Percentiles rank a stretch among this genome's conserved stretches.
phyloP scores from a whole-genome alignment of 2,797 vertebrate species.

The Sciaenops ocellatus region DNA sequence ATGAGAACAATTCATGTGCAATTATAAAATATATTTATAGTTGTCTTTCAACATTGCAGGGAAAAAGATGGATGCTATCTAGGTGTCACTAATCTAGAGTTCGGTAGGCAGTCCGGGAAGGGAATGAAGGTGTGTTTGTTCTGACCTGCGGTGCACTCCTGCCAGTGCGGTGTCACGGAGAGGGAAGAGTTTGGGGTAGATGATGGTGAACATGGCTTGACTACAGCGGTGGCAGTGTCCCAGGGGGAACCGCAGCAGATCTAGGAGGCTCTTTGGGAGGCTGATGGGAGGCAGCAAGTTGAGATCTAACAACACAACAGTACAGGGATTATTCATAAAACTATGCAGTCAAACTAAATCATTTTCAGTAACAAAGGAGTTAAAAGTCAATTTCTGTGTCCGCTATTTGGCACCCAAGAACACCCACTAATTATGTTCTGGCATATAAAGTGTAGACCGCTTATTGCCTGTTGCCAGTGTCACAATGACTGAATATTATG shows the following conservation, averaged over 20 bases:
- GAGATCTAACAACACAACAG: slow-evolving; percentile 81
- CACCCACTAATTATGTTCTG: no score
- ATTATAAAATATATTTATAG: neutral
- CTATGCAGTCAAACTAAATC: neutral
- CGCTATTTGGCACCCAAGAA: no score
- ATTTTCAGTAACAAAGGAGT: neutral
- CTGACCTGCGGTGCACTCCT: slow-evolving; percentile 95
- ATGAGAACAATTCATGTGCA: neutral
- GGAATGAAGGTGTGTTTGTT: slow-evolving; percentile 3
- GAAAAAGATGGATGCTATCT: neutral
- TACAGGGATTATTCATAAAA: neutral
- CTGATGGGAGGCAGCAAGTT: slow-evolving; percentile 87
- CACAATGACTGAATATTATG: no score
- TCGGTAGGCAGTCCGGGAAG: neutral
- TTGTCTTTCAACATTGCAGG: neutral
- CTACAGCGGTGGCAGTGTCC: slow-evolving; percentile 98
- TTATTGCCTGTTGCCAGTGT: no score
- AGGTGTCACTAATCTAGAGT: neutral
- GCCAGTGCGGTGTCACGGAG: slow-evolving; percentile 95
- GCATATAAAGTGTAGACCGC: no score
- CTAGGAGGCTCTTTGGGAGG: slow-evolving; percentile 92
- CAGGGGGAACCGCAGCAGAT: slow-evolving; percentile 92
- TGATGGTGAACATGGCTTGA: slow-evolving; percentile 97
- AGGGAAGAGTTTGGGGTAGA: slow-evolving; percentile 97
- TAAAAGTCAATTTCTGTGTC: no score